Conservation (phyloP, 2,888 invertebrate species). For the Beris morrisii region DNA sequence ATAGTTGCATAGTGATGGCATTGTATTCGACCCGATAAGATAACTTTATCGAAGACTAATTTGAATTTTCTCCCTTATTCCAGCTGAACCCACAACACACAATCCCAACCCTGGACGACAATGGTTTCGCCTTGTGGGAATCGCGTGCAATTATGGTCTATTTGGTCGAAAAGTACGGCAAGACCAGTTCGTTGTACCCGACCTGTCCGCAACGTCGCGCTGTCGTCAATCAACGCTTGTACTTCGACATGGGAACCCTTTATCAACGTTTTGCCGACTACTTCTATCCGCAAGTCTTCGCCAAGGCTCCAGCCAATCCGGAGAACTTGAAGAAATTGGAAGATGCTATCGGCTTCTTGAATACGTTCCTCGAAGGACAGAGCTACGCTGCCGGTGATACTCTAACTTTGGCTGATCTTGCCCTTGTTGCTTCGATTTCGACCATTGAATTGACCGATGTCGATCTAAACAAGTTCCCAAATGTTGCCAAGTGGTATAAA, state of each 20-base stretch:
- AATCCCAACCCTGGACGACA: conserved; percentile 81
- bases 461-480: conserved; percentile 70
- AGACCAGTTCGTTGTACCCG: conserved; percentile 72
- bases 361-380: conserved; percentile 71
- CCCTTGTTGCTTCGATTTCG: conserved; percentile 68
- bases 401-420: conserved; percentile 77
- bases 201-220: conserved; percentile 77
- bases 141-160: conserved; percentile 83
- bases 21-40: too few species aligned
- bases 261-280: conserved; percentile 71
- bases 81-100: conserved; percentile 83
- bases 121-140: conserved; percentile 80
- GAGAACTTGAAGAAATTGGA: conserved; percentile 70
- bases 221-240: conserved; percentile 74
- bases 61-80: conserved; percentile 4
- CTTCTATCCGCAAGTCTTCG: conserved; percentile 67
- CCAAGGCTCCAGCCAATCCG: conserved; percentile 65
- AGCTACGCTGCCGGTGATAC: conserved; percentile 71
- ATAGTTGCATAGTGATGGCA: too few species aligned
- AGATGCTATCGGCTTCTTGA: conserved; percentile 68
- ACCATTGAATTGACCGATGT: conserved; percentile 67
- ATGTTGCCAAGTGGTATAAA: conserved; percentile 67
- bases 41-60: too few species aligned
- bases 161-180: conserved; percentile 77
- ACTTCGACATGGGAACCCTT: conserved; percentile 78